Conservation (phyloP, 2,113 vertebrate genomes). For the Anguilla rostrata region DNA sequence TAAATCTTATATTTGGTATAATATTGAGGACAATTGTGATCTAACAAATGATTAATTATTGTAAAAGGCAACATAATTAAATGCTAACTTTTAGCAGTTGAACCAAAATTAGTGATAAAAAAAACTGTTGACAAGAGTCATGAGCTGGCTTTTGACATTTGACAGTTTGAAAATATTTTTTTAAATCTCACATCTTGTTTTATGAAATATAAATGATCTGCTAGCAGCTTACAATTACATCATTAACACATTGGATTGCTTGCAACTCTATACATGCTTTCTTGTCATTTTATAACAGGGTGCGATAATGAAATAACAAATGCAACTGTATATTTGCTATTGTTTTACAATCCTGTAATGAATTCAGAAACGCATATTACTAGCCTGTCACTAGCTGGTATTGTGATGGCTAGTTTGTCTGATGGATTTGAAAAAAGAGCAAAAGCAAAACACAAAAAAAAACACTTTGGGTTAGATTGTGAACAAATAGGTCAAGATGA, state of each 20-base stretch:
- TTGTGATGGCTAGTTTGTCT: constrained; percentile 73
- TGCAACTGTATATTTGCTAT: constrained; percentile 62
- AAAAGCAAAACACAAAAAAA: not conserved
- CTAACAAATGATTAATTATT: constrained; percentile 79
- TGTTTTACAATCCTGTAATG: constrained; percentile 73
- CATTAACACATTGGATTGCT: not conserved
- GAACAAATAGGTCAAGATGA: constrained; percentile 58
- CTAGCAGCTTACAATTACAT: not conserved
- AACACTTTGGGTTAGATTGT: constrained; percentile 70
- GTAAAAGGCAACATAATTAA: constrained; percentile 74
- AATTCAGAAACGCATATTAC: constrained; percentile 73
- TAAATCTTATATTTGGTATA: constrained; percentile 10
- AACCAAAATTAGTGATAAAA: constrained; percentile 80
- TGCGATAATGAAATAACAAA: constrained; percentile 64
- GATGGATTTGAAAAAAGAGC: constrained; percentile 59
- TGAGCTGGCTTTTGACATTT: constrained; percentile 62
- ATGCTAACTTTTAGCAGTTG: constrained; percentile 71
- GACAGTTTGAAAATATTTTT: constrained; percentile 69
- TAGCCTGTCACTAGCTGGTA: constrained; percentile 68
- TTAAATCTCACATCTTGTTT: constrained; percentile 74
- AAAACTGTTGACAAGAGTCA: constrained; percentile 73
- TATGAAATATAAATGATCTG: constrained; percentile 65
- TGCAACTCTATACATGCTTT: not conserved
- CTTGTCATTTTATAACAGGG: not conserved
- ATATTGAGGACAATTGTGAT: constrained; percentile 35